Conservation (phyloP, 2,797 vertebrate species). For the Parauchenoglanis punctatus region DNA sequence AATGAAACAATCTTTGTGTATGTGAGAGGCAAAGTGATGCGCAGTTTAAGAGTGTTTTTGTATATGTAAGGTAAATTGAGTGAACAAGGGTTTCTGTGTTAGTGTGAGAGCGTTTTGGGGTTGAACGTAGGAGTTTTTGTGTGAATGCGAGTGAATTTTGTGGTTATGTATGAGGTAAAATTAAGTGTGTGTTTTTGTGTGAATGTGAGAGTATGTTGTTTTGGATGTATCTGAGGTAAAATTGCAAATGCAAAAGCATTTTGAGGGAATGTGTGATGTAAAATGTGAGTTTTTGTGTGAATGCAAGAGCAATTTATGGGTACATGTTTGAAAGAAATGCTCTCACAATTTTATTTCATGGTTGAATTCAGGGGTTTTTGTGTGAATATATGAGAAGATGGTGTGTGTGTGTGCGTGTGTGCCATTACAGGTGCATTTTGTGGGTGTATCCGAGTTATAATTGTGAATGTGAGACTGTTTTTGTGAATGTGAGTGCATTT, state of each 20-base stretch:
- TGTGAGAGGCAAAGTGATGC: background rate
- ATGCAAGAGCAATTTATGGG: background rate
- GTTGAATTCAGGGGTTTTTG: background rate
- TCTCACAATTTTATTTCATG: too few relatives aligned
- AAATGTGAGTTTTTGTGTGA: background rate
- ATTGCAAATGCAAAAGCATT: too few relatives aligned
- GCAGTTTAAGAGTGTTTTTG: too few relatives aligned
- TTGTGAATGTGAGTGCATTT: too few relatives aligned
- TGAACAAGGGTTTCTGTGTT: background rate
- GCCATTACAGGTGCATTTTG: background rate
- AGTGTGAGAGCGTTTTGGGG: background rate
- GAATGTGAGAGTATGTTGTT: background rate
- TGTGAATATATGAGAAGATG: background rate
- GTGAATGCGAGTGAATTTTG: background rate
- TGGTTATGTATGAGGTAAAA: background rate
- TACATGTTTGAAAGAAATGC: too few relatives aligned
- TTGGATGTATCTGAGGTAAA: too few relatives aligned
- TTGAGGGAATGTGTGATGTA: too few relatives aligned
- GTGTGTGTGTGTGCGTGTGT: background rate
- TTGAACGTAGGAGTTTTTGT: background rate
- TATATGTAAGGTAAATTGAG: background rate
- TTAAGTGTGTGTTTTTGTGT: background rate
- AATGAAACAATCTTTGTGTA: background rate
- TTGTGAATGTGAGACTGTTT: background rate
- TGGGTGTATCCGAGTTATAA: background rate